A percentile compares a stretch with the other conserved stretches of the same genome.
phyloP scores from a whole-genome alignment of 2,113 vertebrate genomes.

The Oriolus oriolus region DNA sequence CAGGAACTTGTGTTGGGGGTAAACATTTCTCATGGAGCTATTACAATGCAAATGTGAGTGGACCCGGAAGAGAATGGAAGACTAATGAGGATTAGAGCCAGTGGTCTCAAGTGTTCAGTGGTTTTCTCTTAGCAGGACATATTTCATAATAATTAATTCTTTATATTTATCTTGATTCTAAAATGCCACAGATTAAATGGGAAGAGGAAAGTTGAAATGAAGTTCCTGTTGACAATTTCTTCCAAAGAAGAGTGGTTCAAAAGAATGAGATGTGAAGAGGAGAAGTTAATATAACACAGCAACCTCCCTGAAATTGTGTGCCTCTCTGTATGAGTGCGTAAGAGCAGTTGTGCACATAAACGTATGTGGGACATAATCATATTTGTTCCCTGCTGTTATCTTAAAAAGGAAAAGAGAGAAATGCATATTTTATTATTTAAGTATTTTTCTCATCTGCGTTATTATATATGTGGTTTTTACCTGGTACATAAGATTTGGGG shows the following conservation, averaged over 20 bases:
- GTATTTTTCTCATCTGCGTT: not conserved
- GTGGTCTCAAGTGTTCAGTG: not conserved
- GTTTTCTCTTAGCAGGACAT: not conserved
- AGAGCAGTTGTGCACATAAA: not conserved
- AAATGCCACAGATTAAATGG: not conserved
- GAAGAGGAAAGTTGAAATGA: not conserved
- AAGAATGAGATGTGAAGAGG: not conserved
- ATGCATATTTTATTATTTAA: not conserved
- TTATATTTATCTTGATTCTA: not conserved
- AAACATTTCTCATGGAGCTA: not conserved
- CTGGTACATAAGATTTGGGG: not conserved
- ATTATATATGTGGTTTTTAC: not conserved
- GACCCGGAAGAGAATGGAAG: not conserved
- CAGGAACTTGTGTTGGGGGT: not conserved
- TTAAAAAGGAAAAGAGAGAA: not conserved
- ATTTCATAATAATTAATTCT: not conserved
- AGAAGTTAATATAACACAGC: not conserved
- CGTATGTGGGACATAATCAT: accelerated
- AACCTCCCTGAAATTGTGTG: not conserved
- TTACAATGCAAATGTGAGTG: not conserved
- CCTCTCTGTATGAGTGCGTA: not conserved
- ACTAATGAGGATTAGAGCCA: not conserved
- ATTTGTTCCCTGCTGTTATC: not conserved
- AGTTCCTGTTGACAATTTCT: not conserved
- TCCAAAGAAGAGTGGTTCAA: not conserved